These are phyloP conservation scores for Borostomias antarcticus DNA, from an alignment of 2,797 vertebrate species.

Conservation along the genomic window DNA sequence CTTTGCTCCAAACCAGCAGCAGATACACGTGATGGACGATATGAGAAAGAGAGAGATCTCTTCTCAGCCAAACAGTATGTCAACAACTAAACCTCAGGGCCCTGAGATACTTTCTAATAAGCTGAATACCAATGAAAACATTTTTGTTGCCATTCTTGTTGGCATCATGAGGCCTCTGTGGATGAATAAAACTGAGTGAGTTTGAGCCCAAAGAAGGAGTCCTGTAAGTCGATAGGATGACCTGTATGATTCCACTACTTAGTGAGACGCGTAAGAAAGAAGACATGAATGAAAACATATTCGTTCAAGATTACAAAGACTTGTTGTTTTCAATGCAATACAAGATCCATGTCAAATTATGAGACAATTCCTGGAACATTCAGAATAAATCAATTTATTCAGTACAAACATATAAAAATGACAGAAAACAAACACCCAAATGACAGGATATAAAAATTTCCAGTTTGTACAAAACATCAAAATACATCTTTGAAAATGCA, in stretches of 20 bases:
- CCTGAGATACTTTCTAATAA: not conserved
- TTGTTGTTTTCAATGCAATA: not conserved
- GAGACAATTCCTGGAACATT: constrained; percentile 30
- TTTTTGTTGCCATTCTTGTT: not conserved
- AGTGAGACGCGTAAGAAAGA: constrained; percentile 22
- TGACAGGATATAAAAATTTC: constrained; percentile 70
- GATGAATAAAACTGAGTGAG: constrained; percentile 80
- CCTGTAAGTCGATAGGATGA: constrained; percentile 25
- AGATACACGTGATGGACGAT: constrained; percentile 78
- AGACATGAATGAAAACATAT: constrained; percentile 9
- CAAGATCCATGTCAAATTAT: not conserved
- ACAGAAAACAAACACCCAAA: constrained; percentile 62
- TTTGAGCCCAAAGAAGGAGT: constrained; percentile 21
- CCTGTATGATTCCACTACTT: not conserved
- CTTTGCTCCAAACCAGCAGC: constrained; percentile 78
- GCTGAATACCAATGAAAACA: not conserved
- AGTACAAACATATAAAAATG: constrained; percentile 78
- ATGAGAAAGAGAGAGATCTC: too few species aligned
- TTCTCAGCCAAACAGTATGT: too few species aligned
- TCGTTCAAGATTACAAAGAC: not conserved
- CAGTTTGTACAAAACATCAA: constrained; percentile 74
- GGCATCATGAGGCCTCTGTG: constrained; percentile 68
- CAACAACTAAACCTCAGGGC: too few species aligned
- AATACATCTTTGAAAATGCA: constrained; percentile 60
- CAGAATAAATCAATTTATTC: constrained; percentile 75